A percentile compares a stretch with the other conserved stretches of the same genome.
Evolutionary conservation across 2,888 invertebrate genomes (phyloP).

Genomic region (Harpagoxenus sublaevis): DNA sequence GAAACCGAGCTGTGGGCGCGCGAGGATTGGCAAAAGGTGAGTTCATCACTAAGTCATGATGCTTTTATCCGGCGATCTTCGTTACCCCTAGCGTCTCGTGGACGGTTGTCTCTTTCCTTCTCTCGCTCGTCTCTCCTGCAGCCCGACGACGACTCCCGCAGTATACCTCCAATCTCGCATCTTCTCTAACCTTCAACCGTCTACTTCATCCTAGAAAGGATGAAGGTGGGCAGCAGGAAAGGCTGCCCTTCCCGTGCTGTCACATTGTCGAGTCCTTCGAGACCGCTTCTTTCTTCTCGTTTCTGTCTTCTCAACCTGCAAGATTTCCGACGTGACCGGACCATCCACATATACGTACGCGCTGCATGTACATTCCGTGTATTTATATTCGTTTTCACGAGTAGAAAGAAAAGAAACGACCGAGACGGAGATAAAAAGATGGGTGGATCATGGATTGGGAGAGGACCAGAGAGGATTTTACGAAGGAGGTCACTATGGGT

Average conservation of each 20-base stretch:
- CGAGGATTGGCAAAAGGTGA: constrained; percentile 72
- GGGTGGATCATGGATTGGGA: neutral
- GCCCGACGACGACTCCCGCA: neutral
- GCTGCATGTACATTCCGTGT: constrained; percentile 52
- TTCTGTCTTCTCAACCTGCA: neutral
- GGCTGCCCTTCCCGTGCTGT: neutral
- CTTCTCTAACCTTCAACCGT: constrained; percentile 26
- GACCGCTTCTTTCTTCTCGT: constrained; percentile 28
- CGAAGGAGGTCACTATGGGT: constrained; percentile 62
- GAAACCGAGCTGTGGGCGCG: constrained; percentile 41
- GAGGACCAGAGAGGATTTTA: constrained; percentile 25
- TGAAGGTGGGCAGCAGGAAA: neutral
- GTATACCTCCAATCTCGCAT: constrained; percentile 35
- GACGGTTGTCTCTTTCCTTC: constrained; percentile 38
- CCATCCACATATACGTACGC: constrained; percentile 30
- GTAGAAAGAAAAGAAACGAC: constrained; percentile 1
- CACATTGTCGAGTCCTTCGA: constrained; percentile 37
- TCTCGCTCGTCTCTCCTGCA: neutral
- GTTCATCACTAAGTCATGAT: constrained; percentile 85
- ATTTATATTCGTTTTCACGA: constrained; percentile 66
- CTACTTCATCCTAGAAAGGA: neutral
- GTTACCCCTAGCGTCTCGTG: constrained; percentile 61
- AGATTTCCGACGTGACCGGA: constrained; percentile 16
- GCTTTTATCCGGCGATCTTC: constrained; percentile 84
- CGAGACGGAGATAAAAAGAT: neutral